Evolutionary conservation across 2,888 invertebrate genomes (phyloP).

Genomic region (Drosophila rellima): DNA sequence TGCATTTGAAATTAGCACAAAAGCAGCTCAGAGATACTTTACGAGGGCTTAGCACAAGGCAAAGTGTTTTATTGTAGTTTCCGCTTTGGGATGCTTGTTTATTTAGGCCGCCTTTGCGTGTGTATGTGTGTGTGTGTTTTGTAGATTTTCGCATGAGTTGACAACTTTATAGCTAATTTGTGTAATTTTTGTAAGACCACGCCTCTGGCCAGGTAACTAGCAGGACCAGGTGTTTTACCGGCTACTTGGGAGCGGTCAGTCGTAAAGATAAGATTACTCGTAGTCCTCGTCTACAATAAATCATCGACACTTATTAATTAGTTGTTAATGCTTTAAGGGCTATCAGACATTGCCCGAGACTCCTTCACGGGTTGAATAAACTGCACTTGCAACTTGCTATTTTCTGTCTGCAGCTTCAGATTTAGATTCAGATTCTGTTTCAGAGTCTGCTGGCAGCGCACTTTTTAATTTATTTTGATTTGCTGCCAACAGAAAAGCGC

Average conservation of each 20-base stretch:
- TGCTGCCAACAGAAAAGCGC: conserved; percentile 42
- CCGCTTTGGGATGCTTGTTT: conserved; percentile 50
- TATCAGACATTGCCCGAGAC: conserved; percentile 26
- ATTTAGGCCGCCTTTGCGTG: conserved; percentile 44
- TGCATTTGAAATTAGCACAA: conserved; percentile 65
- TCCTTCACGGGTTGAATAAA: conserved; percentile 43
- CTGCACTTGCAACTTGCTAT: conserved; percentile 14
- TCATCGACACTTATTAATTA: conserved; percentile 64
- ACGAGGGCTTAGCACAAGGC: conserved; percentile 48
- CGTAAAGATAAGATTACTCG: conserved; percentile 33
- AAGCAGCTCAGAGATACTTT: conserved; percentile 66
- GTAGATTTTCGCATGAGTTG: conserved; percentile 68
- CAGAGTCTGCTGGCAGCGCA: conserved; percentile 41
- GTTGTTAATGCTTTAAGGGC: conserved; percentile 42
- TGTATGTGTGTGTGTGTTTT: conserved; percentile 21
- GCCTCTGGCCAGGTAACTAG: conserved; percentile 38
- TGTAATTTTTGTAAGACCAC: conserved; percentile 27
- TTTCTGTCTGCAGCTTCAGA: conserved; percentile 3
- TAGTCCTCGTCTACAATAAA: conserved; percentile 6
- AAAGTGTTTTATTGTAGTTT: conserved; percentile 57
- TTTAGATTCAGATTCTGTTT: conserved; percentile 1
- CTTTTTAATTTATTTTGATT: conserved; percentile 65
- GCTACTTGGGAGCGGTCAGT: conserved; percentile 37
- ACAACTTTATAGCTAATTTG: conserved; percentile 72
- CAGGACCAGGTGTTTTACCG: conserved; percentile 17